Evolutionary conservation across 2,888 invertebrate species (phyloP).

Genomic region (Helleia helle): DNA sequence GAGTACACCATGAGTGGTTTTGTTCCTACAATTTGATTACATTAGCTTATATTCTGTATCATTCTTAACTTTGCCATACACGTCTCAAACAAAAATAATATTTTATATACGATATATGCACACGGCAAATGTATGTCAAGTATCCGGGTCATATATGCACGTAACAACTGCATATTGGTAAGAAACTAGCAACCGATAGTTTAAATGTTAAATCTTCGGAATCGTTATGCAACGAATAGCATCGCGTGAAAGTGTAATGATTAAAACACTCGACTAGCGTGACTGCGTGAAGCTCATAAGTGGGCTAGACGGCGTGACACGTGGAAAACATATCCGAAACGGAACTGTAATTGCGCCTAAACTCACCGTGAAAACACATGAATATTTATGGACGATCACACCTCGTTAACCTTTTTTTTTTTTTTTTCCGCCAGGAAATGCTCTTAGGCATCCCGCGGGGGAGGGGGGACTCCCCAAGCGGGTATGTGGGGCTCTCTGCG

Average conservation of each 20-base stretch:
- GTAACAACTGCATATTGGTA: conserved; percentile 30
- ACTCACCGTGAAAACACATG: no score
- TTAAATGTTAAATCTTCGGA: conserved; percentile 29
- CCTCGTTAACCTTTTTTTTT: no score
- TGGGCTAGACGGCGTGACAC: neutral
- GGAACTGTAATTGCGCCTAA: no score
- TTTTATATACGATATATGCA: conserved; percentile 1
- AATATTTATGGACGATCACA: no score
- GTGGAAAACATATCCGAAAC: neutral
- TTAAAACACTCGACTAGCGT: conserved; percentile 15
- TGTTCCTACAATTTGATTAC: no score
- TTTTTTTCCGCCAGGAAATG: no score
- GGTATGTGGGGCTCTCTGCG: no score
- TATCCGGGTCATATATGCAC: conserved; percentile 28
- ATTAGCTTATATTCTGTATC: no score
- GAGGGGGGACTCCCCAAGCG: no score
- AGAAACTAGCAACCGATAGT: conserved; percentile 28
- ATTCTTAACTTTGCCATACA: no score
- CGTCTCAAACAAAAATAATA: neutral
- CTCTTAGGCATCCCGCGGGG: no score
- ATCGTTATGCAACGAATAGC: conserved; percentile 25
- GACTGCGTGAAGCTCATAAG: neutral
- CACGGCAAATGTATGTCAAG: conserved; percentile 23
- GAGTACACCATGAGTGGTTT: no score
- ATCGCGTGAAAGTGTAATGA: conserved; percentile 26